Percentiles rank a stretch among this genome's conserved stretches.
Conservation (phyloP, 2,113 vertebrate species). For the Mus spicilegus region DNA sequence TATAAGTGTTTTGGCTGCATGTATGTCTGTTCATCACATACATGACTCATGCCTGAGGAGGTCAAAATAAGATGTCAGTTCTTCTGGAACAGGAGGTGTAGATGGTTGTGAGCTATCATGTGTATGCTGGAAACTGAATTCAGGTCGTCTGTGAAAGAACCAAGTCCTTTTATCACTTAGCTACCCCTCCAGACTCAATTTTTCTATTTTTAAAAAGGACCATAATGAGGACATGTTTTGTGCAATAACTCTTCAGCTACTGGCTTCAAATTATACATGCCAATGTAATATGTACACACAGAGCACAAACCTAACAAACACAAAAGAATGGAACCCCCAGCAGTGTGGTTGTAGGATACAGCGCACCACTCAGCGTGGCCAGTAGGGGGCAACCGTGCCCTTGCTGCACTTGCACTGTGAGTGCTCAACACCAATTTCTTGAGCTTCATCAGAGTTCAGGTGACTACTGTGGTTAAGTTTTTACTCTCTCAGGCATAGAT, state of each 20-base stretch:
- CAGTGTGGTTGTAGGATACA: not conserved
- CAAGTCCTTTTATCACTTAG: not conserved
- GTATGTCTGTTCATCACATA: not conserved
- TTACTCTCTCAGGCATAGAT: no score
- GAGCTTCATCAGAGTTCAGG: no score
- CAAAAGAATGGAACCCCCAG: not conserved
- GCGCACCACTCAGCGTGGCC: no score
- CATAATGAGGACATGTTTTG: not conserved
- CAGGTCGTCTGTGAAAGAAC: not conserved
- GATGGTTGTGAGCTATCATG: not conserved
- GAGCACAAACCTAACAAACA: not conserved
- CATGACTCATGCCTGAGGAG: not conserved
- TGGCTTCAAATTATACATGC: no score
- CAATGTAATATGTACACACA: not conserved
- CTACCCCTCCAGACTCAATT: not conserved
- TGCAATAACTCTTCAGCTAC: not conserved
- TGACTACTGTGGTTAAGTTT: no score
- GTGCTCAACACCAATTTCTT: no score
- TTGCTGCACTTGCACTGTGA: no score
- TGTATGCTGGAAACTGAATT: not conserved
- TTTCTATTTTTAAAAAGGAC: not conserved
- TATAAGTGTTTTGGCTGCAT: not conserved
- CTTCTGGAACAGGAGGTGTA: not conserved
- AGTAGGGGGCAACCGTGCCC: no score
- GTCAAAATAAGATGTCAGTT: not conserved